phyloP scores from a whole-genome alignment of 2,113 vertebrate genomes.

The Trogon surrucura region DNA sequence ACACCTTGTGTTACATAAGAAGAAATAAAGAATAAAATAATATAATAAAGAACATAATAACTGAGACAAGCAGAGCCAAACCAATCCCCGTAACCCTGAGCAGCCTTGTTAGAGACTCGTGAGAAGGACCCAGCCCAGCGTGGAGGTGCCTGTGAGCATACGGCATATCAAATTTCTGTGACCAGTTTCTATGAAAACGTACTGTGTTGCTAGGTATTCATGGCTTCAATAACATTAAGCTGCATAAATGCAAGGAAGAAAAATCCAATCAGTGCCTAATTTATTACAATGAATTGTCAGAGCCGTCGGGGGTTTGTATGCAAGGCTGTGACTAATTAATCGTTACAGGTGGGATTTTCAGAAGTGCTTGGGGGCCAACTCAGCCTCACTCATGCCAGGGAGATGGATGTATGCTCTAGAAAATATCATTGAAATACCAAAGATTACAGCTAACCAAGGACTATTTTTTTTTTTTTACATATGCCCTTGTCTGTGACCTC shows the following conservation, averaged over 20 bases:
- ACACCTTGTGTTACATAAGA: not conserved
- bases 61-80: not conserved
- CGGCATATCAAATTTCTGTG: too few relatives aligned
- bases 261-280: not conserved
- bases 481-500: not conserved
- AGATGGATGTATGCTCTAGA: not conserved
- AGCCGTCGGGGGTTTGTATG: not conserved
- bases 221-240: not conserved
- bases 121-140: not conserved
- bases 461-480: not conserved
- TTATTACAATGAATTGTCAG: not conserved
- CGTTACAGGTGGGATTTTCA: not conserved
- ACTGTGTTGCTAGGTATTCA: accelerated
- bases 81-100: not conserved
- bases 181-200: accelerated
- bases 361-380: not conserved
- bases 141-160: not conserved
- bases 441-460: not conserved
- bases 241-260: not conserved
- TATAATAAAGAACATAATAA: too few relatives aligned
- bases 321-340: not conserved
- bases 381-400: not conserved
- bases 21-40: too few relatives aligned
- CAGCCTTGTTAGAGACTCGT: not conserved
- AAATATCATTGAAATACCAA: not conserved